phyloP scores from a whole-genome alignment of 1,140 invertebrate species.

The Hylaeus volcanicus region DNA sequence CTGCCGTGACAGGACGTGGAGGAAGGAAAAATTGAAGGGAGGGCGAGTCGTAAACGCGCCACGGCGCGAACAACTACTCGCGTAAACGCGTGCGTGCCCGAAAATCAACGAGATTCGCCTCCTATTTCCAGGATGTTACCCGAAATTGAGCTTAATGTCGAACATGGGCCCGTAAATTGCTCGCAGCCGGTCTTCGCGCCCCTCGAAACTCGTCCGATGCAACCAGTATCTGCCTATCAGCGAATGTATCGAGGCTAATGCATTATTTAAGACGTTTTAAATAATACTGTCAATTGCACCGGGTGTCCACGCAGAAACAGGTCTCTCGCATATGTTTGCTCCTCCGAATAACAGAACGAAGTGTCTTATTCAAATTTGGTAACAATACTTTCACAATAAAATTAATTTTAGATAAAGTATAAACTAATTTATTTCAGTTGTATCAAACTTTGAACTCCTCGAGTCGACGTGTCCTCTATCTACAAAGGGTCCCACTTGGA shows the following conservation, averaged over 20 bases:
- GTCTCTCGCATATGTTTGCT: too few species aligned
- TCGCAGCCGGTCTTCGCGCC: not conserved
- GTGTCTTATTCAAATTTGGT: too few species aligned
- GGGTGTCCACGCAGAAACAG: too few species aligned
- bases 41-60: conserved; percentile 38
- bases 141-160: conserved; percentile 20
- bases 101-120: conserved; percentile 3
- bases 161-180: conserved; percentile 16
- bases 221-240: not conserved
- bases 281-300: not conserved
- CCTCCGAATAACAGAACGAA: too few species aligned
- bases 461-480: too few species aligned
- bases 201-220: not conserved
- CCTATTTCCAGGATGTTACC: conserved; percentile 8
- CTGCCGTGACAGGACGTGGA: conserved; percentile 46
- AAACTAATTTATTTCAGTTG: too few species aligned
- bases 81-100: conserved; percentile 18
- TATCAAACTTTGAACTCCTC: too few species aligned
- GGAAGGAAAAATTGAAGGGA: conserved; percentile 10
- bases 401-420: too few species aligned
- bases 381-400: too few species aligned
- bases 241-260: not conserved
- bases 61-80: conserved; percentile 47
- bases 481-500: too few species aligned
- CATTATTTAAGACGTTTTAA: conserved; percentile 9